Conservation (phyloP, 2,888 invertebrate genomes). For the Drosophila fungiperda region DNA sequence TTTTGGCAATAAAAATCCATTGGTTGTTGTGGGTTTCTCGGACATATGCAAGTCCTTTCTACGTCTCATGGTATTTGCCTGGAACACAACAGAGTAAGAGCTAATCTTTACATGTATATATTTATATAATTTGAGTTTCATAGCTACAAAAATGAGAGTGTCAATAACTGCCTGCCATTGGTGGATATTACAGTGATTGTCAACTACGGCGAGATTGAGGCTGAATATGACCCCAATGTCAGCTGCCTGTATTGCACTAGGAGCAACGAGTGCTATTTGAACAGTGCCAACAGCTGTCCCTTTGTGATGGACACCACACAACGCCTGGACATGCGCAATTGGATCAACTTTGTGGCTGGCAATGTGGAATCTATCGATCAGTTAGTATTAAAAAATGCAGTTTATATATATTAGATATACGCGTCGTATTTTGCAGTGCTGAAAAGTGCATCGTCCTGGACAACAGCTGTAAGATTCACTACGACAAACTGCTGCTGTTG, state of each 20-base stretch:
- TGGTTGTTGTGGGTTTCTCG: constrained; percentile 77
- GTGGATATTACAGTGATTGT: constrained; percentile 73
- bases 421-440: constrained; percentile 36
- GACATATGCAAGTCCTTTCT: constrained; percentile 73
- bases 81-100: constrained; percentile 70
- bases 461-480: constrained; percentile 65
- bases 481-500: constrained; percentile 71
- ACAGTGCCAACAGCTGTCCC: constrained; percentile 50
- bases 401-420: not conserved
- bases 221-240: constrained; percentile 66
- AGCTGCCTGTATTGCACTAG: constrained; percentile 51
- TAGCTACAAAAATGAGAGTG: constrained; percentile 35
- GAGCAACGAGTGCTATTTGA: constrained; percentile 58
- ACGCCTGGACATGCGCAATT: constrained; percentile 74
- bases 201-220: constrained; percentile 65
- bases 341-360: constrained; percentile 69
- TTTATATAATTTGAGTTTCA: not conserved
- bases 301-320: constrained; percentile 67
- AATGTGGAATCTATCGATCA: constrained; percentile 60
- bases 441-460: constrained; percentile 53
- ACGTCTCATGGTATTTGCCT: constrained; percentile 71
- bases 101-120: no score
- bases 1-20: constrained; percentile 52
- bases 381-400: constrained; percentile 36
- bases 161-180: constrained; percentile 63